phyloP scores from a whole-genome alignment of 2,888 invertebrate genomes.

The Drosophila basisetae region DNA sequence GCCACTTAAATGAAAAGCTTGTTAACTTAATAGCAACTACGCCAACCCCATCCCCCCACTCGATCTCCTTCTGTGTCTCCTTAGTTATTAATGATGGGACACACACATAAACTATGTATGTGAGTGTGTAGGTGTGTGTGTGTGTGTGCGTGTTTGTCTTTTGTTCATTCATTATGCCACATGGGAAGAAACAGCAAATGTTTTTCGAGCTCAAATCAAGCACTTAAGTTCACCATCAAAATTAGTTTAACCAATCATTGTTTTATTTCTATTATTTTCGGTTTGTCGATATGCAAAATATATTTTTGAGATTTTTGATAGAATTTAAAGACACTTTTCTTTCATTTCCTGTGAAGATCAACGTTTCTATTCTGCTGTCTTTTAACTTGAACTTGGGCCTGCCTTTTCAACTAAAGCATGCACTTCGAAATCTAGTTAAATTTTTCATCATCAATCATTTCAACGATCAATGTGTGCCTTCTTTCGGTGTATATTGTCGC shows the following conservation, averaged over 20 bases:
- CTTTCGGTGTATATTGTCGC: conserved; percentile 20
- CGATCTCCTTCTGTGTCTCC: conserved; percentile 13
- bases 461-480: conserved; percentile 1
- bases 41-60: conserved; percentile 5
- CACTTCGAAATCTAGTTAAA: too few relatives aligned
- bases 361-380: background rate
- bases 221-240: conserved; percentile 11
- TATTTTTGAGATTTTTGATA: background rate
- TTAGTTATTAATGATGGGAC: conserved; percentile 60
- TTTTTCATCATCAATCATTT: conserved; percentile 7
- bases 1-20: conserved; percentile 77
- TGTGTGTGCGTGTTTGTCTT: background rate
- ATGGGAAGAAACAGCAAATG: background rate
- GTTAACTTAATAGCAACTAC: conserved; percentile 77
- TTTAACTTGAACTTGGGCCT: background rate
- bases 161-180: conserved; percentile 27
- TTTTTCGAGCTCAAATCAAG: conserved; percentile 10
- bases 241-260: background rate
- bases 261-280: background rate
- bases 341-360: background rate
- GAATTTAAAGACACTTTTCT: background rate
- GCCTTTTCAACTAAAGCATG: background rate
- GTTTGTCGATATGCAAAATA: background rate
- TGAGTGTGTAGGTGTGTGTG: background rate
- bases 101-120: background rate